Evolutionary conservation across 2,888 invertebrate species (phyloP).

Genomic region (Ephialtes manifestator): DNA sequence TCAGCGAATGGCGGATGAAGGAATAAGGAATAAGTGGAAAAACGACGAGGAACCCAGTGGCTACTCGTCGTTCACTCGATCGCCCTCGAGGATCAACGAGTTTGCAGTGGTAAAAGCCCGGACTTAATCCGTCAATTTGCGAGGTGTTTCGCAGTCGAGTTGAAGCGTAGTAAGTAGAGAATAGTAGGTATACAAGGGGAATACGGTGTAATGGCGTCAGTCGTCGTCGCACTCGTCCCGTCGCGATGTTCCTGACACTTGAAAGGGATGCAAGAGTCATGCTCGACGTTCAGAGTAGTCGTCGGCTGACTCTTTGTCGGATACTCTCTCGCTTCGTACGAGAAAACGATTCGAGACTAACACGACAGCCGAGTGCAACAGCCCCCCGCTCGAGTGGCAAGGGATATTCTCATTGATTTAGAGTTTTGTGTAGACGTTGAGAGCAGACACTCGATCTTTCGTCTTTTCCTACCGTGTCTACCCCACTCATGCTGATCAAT

Average conservation of each 20-base stretch:
- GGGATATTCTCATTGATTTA: constrained; percentile 63
- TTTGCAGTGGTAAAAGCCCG: constrained; percentile 61
- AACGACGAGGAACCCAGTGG: constrained; percentile 26
- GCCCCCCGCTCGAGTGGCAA: constrained; percentile 31
- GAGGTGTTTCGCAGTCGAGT: constrained; percentile 63
- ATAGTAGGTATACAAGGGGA: constrained; percentile 36
- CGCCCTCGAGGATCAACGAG: constrained; percentile 49
- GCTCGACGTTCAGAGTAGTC: constrained; percentile 70
- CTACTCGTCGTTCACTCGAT: constrained; percentile 41
- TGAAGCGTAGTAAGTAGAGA: constrained; percentile 37
- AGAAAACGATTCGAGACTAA: constrained; percentile 65
- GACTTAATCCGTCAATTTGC: constrained; percentile 72
- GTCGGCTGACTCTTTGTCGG: constrained; percentile 67
- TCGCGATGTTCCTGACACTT: constrained; percentile 73
- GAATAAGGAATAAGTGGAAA: constrained; percentile 23
- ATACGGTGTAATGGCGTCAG: constrained; percentile 71
- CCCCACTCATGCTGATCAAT: constrained; percentile 42
- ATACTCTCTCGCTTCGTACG: constrained; percentile 59
- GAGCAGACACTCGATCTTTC: constrained; percentile 46
- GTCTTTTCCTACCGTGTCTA: constrained; percentile 10
- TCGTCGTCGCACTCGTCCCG: constrained; percentile 60
- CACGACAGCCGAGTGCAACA: constrained; percentile 57
- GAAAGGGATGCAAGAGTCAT: constrained; percentile 79
- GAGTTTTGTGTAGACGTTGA: constrained; percentile 55
- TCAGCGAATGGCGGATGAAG: constrained; percentile 5